These are phyloP conservation scores for Diceros bicornis DNA, from an alignment of 2,797 vertebrate genomes.

Conservation along the genomic window DNA sequence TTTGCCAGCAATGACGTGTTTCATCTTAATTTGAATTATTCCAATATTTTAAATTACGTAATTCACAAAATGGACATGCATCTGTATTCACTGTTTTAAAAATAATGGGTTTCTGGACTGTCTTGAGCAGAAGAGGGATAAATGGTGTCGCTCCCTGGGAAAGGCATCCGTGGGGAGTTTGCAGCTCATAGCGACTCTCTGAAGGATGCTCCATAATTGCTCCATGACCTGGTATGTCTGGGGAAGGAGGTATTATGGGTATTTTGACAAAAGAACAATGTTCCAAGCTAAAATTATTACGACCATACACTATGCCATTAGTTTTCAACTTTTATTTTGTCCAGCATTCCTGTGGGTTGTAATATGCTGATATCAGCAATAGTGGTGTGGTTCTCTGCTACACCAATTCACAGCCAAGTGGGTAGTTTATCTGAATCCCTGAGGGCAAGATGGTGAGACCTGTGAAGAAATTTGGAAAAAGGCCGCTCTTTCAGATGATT, in stretches of 20 bases:
- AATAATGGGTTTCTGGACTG: neutral
- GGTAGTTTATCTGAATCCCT: neutral
- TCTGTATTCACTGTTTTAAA: neutral
- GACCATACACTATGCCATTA: neutral
- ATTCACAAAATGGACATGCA: neutral
- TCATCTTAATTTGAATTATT: constrained; percentile 31
- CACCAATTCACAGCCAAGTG: neutral
- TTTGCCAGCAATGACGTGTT: neutral
- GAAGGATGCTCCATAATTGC: neutral
- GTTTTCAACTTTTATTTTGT: neutral
- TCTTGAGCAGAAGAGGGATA: neutral
- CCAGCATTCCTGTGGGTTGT: neutral
- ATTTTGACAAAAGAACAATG: neutral
- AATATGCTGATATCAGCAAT: neutral
- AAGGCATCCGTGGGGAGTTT: neutral
- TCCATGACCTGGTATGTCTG: neutral
- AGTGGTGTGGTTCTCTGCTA: neutral
- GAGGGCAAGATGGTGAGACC: neutral
- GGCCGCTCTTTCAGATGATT: neutral
- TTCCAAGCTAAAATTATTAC: neutral
- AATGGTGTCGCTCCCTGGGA: neutral
- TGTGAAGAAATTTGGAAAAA: neutral
- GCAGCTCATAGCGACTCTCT: neutral
- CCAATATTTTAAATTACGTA: neutral
- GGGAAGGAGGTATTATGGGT: neutral